These are phyloP conservation scores for Ctenomys sociabilis DNA, from an alignment of 2,113 vertebrate genomes.

Conservation along the genomic window DNA sequence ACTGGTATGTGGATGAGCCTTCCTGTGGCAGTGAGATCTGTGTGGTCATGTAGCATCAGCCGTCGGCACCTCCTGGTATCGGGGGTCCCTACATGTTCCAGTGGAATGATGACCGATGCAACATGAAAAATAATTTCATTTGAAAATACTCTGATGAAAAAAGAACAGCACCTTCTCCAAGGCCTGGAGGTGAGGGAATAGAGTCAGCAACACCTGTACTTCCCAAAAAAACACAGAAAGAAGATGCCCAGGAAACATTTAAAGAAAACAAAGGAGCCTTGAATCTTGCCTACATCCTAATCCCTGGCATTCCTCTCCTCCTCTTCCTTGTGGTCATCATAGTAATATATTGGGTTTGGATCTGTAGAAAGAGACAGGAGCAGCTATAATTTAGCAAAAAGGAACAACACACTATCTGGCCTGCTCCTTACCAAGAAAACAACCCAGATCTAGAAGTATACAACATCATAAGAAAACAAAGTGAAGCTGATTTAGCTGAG, in stretches of 20 bases:
- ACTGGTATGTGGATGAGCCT: slow-evolving; percentile 95
- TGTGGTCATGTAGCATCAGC: slow-evolving; percentile 94
- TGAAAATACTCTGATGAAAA: slow-evolving; percentile 94
- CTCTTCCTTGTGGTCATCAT: slow-evolving; percentile 87
- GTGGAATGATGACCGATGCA: slow-evolving; percentile 96
- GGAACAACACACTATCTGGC: slow-evolving; percentile 85
- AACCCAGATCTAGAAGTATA: slow-evolving; percentile 91
- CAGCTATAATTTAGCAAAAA: slow-evolving; percentile 78
- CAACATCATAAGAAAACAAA: slow-evolving; percentile 92
- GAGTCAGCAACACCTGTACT: slow-evolving; percentile 80
- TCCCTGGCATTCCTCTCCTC: slow-evolving; percentile 87
- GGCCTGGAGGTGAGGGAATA: slow-evolving; percentile 77
- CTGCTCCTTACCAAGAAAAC: slow-evolving; percentile 76
- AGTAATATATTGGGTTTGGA: slow-evolving; percentile 89
- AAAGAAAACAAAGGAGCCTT: slow-evolving; percentile 88
- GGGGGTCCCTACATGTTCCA: slow-evolving; percentile 92
- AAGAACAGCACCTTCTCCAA: slow-evolving; percentile 70
- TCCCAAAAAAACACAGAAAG: slow-evolving; percentile 81
- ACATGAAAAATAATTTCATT: slow-evolving; percentile 96
- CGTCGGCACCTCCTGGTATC: slow-evolving; percentile 86
- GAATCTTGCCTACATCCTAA: slow-evolving; percentile 90
- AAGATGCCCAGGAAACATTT: slow-evolving; percentile 83
- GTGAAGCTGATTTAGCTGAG: slow-evolving; percentile 91
- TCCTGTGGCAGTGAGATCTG: slow-evolving; percentile 95
- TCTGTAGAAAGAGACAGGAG: slow-evolving; percentile 89